phyloP scores from a whole-genome alignment of 2,797 vertebrate species.

The Sebastes cheni region DNA sequence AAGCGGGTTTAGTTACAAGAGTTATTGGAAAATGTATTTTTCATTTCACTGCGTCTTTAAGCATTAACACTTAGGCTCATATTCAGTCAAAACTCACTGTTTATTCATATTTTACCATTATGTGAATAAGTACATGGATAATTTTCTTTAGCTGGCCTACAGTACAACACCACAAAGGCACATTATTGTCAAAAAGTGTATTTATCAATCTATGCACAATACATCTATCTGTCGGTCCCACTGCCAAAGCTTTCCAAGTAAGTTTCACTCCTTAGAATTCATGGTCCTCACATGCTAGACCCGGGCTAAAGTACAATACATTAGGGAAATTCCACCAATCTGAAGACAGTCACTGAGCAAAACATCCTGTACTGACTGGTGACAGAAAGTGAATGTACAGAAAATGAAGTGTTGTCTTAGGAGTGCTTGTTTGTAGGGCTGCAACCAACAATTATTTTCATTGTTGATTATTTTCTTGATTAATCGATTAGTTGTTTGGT shows the following conservation, averaged over 20 bases:
- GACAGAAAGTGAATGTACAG: background rate
- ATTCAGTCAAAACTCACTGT: too few relatives aligned
- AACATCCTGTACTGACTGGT: background rate
- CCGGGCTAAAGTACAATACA: background rate
- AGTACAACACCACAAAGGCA: background rate
- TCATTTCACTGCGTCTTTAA: too few relatives aligned
- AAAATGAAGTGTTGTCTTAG: background rate
- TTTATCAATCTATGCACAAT: background rate
- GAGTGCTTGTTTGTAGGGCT: background rate
- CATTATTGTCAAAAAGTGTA: background rate
- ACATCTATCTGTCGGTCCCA: accelerated
- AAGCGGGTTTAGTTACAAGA: too few relatives aligned
- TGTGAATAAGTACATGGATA: too few relatives aligned
- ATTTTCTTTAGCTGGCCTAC: background rate
- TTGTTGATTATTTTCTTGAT: too few relatives aligned
- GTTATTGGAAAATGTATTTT: too few relatives aligned
- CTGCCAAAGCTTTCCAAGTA: background rate
- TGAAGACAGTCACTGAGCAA: background rate
- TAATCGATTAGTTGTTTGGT: too few relatives aligned
- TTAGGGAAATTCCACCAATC: background rate
- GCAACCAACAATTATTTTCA: too few relatives aligned
- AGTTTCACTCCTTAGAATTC: background rate
- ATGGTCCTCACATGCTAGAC: background rate
- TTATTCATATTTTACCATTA: too few relatives aligned
- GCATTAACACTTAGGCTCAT: too few relatives aligned